A percentile compares a stretch with the other conserved stretches of the same genome.
phyloP scores from a whole-genome alignment of 2,113 vertebrate species.

The Elephas maximus region DNA sequence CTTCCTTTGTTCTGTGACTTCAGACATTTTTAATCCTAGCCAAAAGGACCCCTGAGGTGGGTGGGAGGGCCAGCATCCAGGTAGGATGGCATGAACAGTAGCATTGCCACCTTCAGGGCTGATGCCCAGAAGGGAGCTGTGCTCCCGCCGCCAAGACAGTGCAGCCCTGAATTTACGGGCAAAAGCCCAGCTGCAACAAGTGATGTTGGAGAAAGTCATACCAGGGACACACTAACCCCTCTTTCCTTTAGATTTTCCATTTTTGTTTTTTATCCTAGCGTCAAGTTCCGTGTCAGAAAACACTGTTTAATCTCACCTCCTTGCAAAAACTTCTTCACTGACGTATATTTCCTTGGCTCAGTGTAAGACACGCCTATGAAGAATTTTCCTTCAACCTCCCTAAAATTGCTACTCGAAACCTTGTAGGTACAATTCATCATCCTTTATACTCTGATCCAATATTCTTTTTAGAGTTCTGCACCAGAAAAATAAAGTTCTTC shows the following conservation, averaged over 20 bases:
- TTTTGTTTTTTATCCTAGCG: not conserved
- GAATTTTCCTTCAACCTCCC: not conserved
- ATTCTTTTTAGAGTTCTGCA: not conserved
- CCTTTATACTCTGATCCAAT: not conserved
- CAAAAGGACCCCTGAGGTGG: not conserved
- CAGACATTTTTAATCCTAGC: not conserved
- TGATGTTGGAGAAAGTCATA: accelerated
- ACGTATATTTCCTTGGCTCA: accelerated
- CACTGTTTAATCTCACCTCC: not conserved
- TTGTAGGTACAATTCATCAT: accelerated
- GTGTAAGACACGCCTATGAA: not conserved
- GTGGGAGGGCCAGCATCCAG: not conserved
- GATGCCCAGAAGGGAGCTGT: too few relatives aligned
- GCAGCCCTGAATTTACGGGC: not conserved
- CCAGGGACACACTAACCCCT: not conserved
- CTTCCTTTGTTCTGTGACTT: not conserved
- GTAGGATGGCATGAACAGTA: accelerated
- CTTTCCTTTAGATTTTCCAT: not conserved
- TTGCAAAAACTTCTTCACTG: not conserved
- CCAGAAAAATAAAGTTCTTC: not conserved
- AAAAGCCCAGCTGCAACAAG: not conserved
- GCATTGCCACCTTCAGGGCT: too few relatives aligned
- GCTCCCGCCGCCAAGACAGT: accelerated
- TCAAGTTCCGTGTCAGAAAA: not conserved
- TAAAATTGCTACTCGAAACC: not conserved